phyloP scores from a whole-genome alignment of 2,888 invertebrate genomes.

The Trisateles emortualis region DNA sequence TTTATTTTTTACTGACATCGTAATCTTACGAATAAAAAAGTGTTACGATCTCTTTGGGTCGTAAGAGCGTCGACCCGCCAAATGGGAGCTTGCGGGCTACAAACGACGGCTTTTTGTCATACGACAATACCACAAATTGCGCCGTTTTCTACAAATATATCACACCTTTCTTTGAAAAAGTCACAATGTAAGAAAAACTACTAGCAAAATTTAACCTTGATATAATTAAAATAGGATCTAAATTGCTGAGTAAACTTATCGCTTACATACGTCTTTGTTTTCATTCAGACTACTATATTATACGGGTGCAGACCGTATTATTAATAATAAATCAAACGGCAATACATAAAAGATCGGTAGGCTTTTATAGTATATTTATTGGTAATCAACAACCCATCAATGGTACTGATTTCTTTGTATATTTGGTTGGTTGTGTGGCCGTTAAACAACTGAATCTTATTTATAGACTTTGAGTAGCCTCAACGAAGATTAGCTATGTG shows the following conservation, averaged over 20 bases:
- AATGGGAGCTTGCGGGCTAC: constrained; percentile 52
- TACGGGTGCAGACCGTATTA: background rate
- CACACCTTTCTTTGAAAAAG: no score
- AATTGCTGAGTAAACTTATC: no score
- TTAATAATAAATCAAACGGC: constrained; percentile 25
- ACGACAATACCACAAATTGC: constrained; percentile 69
- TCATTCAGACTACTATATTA: no score
- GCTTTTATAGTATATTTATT: background rate
- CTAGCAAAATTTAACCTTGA: no score
- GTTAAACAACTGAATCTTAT: no score
- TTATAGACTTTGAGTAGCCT: no score
- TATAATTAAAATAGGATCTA: no score
- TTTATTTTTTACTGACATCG: constrained; percentile 70
- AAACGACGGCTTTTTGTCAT: constrained; percentile 73
- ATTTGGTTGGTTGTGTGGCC: background rate
- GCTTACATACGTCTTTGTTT: no score
- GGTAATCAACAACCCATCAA: background rate
- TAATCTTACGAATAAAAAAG: constrained; percentile 72
- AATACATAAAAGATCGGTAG: constrained; percentile 5
- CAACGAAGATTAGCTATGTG: no score
- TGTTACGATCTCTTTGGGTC: constrained; percentile 56
- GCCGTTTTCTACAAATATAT: constrained; percentile 48
- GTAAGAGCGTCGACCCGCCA: constrained; percentile 39
- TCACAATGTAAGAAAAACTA: no score
- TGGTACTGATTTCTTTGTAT: background rate